Evolutionary conservation across 2,888 invertebrate species (phyloP).

Genomic region (Neoitamus cyanurus): DNA sequence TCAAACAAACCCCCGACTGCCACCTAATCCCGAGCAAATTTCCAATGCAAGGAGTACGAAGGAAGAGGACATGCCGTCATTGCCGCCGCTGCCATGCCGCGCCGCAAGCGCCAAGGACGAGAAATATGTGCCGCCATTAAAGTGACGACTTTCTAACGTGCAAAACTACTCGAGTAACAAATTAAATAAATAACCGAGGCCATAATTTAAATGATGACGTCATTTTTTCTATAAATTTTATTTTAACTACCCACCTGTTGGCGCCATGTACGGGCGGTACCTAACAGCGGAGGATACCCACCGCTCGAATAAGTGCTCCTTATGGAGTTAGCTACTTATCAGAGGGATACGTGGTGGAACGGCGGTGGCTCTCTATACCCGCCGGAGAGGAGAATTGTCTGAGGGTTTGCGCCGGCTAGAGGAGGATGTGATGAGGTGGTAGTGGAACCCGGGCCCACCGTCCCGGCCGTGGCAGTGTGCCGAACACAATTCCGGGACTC

Average conservation of each 20-base stretch:
- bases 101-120: neutral
- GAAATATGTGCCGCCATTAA: conserved; percentile 44
- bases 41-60: conserved; percentile 13
- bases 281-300: neutral
- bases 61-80: neutral
- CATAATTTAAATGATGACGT: conserved; percentile 51
- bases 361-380: conserved; percentile 7
- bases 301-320: conserved; percentile 30
- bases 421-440: neutral
- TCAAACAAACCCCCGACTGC: conserved; percentile 17
- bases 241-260: conserved; percentile 50
- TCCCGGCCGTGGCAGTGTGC: neutral
- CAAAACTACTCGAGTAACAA: conserved; percentile 49
- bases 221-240: conserved; percentile 48
- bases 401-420: neutral
- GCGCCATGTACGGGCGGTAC: conserved; percentile 2
- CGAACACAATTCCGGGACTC: neutral
- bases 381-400: conserved; percentile 13
- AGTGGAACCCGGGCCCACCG: neutral
- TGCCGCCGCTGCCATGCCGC: neutral
- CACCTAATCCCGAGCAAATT: neutral
- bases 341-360: conserved; percentile 6
- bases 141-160: conserved; percentile 49
- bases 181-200: conserved; percentile 49
- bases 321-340: conserved; percentile 33